These are phyloP conservation scores for Drosophila glabriapex DNA, from an alignment of 2,888 invertebrate species.

Conservation along the genomic window DNA sequence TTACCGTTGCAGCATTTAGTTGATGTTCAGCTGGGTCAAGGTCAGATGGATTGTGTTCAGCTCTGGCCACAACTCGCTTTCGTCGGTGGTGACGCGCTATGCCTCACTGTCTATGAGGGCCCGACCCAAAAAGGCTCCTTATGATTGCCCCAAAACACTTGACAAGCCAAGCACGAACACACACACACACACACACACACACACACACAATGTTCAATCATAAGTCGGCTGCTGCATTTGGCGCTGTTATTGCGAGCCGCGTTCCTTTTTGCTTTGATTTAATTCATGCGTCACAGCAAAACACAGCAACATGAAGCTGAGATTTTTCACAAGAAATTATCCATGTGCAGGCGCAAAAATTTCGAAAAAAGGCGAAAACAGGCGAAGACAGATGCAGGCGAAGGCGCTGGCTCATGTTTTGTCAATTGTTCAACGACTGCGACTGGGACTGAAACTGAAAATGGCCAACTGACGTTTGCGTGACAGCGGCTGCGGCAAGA, in stretches of 20 bases:
- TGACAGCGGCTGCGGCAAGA: conserved; percentile 69
- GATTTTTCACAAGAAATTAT: conserved; percentile 80
- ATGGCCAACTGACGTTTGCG: conserved; percentile 66
- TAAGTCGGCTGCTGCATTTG: conserved; percentile 64
- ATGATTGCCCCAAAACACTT: conserved; percentile 16
- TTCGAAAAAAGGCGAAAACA: conserved; percentile 52
- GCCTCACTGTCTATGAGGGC: conserved; percentile 22
- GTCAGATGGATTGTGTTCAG: conserved; percentile 50
- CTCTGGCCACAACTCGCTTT: conserved; percentile 41
- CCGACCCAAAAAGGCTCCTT: conserved; percentile 19
- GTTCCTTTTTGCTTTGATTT: conserved; percentile 67
- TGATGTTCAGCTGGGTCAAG: conserved; percentile 71
- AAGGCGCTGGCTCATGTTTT: conserved; percentile 62
- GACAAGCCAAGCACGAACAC: conserved; percentile 50
- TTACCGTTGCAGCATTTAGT: conserved; percentile 51
- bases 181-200: neutral
- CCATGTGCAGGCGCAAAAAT: conserved; percentile 64
- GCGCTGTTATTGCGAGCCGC: conserved; percentile 68
- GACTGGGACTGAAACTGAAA: conserved; percentile 26
- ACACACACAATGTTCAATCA: conserved; percentile 27
- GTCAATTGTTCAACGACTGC: conserved; percentile 51
- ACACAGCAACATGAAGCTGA: conserved; percentile 64
- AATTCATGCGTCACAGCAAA: conserved; percentile 59
- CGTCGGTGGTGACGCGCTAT: conserved; percentile 13
- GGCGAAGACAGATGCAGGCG: conserved; percentile 46